phyloP scores from a whole-genome alignment of 37 sponge, comb jelly and placozoan genomes.

The Tethya wilhelma region DNA sequence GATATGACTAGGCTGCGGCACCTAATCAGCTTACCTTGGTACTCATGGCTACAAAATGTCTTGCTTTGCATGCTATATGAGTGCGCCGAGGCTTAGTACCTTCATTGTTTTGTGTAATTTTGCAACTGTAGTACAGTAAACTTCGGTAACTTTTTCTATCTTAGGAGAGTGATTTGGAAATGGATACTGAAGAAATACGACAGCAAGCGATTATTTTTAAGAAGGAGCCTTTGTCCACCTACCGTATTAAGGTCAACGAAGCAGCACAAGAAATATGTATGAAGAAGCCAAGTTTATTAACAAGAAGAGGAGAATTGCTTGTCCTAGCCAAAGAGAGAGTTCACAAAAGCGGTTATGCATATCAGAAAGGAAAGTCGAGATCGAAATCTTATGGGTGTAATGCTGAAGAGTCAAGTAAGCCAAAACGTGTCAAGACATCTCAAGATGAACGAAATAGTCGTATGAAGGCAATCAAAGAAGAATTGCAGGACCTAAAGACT shows the following conservation, averaged over 20 bases:
- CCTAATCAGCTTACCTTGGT: no score
- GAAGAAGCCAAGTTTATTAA: not conserved
- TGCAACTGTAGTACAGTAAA: no score
- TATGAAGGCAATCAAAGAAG: constrained; percentile 12
- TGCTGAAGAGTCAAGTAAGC: not conserved
- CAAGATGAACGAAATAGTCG: constrained; percentile 5
- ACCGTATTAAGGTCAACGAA: not conserved
- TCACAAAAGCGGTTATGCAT: not conserved
- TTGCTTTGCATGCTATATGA: no score
- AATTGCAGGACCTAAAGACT: not conserved
- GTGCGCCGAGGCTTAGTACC: no score
- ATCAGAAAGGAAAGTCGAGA: constrained; percentile 3
- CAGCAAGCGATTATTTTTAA: not conserved
- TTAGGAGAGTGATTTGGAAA: not conserved
- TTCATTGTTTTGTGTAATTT: no score
- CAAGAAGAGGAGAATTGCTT: constrained; percentile 11
- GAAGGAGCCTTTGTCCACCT: not conserved
- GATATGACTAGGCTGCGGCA: no score
- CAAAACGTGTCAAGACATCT: constrained; percentile 14
- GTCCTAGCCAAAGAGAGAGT: constrained; percentile 8
- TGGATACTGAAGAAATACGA: not conserved
- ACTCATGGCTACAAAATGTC: no score
- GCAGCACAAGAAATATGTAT: not conserved
- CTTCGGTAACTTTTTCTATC: not conserved
- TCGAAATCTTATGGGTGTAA: constrained; percentile 3